Base-by-base conservation (phyloP, 2,888 invertebrate species). In the Dynastes hyllus region DNA sequence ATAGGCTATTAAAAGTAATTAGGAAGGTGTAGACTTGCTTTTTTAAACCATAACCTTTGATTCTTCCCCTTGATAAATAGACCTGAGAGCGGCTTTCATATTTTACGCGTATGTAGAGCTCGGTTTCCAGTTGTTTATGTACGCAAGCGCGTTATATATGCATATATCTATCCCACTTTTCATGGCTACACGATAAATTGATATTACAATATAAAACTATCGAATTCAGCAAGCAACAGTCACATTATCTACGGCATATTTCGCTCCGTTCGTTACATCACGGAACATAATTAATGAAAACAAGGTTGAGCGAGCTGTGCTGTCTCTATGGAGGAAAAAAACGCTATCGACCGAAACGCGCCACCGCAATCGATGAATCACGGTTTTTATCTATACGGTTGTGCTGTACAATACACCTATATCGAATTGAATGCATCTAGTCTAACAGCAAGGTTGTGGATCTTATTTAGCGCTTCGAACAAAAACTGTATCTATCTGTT, bases 281-380 rank as follows among this genome's bases (percentile, higher is more conserved):
- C 73, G 73, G 58, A 73, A 40, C 73, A 16, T 58, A 73, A 73
- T 73, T 73, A 73, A 55, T 53, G 40, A 45, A 73, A 73, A 73
- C 73, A 73, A 73, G 73, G 73, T 73, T 73, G 73, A 73, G 45
- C 58, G 61, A 73, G 51, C 51, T 40, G 73, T 61, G 55, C 58
- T 61, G 73, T 73, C 58, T 73, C 73, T 73, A 73, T 73, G 73
- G 37, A 40, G 73, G 13, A 58, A 58, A 73, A 73, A 73, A 69
- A 73, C 27, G 58, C 73, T 58, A 73, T 73, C 73, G 73, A 73
- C 58, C 40, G 73, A 73, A 73, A 73, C 73, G 58, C 73, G 16
- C 55, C 53, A 61, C 37, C 53, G 73, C 58, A 73, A 73, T 73
- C 73, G 73, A 73, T 73, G 73, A 73, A 73, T 73, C 73, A 73